Base-by-base conservation (phyloP, 2,888 invertebrate genomes). In the Zaprionus bogoriensis region DNA sequence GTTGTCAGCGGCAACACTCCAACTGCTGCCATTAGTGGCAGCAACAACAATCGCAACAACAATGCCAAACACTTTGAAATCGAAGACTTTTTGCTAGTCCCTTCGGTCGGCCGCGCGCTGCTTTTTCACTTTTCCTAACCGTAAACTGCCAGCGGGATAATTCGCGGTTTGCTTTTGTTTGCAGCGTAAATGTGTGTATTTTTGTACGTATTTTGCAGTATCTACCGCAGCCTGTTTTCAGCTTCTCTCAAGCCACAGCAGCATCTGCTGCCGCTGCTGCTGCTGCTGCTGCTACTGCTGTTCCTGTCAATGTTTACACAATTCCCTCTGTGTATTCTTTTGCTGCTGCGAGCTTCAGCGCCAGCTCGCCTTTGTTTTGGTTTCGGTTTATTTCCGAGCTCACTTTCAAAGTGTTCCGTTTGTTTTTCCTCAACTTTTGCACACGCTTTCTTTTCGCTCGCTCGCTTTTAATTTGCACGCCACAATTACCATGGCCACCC, bases 381-480 rank as follows among this genome's bases (percentile, higher is more conserved):
- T 61, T 76, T 57, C 41, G 60, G 66, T 82, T 78, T 62, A 52
- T 70, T 63, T 61, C 59, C 47, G 55, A 46, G 69, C 58, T 45
- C 66, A 63, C 50, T 82, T 79, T 61, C 62, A 60, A 76, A 73
- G 70, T 80, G 62, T 60, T 67, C 52, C 60, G 72, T 68, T 85
- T 82, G 68, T 53, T 70, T 71, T 68, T 48, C 50, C 60, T 61
- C 53, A 75, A 69, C 70, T 80, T 79, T 87, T 74, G 51, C 66
- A 67, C 63, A 67, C 68, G 64, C 74, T 67, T 54, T 62, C 46
- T 39, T 58, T 62, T 63, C 41, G 48, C 64, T 81, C 44, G 71
- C 79, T 85, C 76, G 74, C 80, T 82, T 85, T 82, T 82, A 82
- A 82, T 82, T 87, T 87, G 85, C 80, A 87, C 85, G 87, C 81